phyloP scores from a whole-genome alignment of 2,113 vertebrate genomes.

The Cynopterus brachyotis region DNA sequence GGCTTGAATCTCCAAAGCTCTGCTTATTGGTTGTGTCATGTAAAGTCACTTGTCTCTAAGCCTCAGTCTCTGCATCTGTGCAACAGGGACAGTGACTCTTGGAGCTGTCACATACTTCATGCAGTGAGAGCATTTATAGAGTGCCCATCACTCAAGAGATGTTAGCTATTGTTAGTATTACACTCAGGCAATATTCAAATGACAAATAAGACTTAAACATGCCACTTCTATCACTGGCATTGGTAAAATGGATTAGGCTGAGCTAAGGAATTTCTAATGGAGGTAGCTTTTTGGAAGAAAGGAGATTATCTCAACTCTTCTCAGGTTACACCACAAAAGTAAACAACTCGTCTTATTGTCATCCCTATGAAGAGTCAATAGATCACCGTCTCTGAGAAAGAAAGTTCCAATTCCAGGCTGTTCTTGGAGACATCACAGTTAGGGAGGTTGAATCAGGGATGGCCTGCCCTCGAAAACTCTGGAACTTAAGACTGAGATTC shows the following conservation, averaged over 20 bases:
- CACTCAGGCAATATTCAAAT: not conserved
- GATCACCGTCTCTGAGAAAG: not conserved
- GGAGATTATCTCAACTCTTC: not conserved
- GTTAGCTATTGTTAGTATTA: not conserved
- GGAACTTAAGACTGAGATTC: not conserved
- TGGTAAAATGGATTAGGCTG: not conserved
- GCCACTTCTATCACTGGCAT: not conserved
- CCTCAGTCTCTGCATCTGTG: not conserved
- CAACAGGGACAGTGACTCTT: not conserved
- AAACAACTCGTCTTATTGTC: not conserved
- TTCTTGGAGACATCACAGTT: not conserved
- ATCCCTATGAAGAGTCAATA: not conserved
- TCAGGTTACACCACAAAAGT: not conserved
- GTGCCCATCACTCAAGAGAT: not conserved
- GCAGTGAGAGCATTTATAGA: not conserved
- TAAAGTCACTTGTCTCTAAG: not conserved
- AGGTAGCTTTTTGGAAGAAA: not conserved
- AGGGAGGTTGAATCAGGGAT: not conserved
- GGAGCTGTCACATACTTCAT: not conserved
- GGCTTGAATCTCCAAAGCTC: not conserved
- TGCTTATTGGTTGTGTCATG: not conserved
- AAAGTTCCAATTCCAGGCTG: not conserved
- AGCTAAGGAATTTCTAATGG: not conserved
- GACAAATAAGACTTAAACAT: not conserved
- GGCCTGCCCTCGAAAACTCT: not conserved